A percentile compares a stretch with the other conserved stretches of the same genome.
These are phyloP conservation scores for Nothobranchius kuhntae DNA, from an alignment of 2,113 vertebrate species.

Conservation along the genomic window DNA sequence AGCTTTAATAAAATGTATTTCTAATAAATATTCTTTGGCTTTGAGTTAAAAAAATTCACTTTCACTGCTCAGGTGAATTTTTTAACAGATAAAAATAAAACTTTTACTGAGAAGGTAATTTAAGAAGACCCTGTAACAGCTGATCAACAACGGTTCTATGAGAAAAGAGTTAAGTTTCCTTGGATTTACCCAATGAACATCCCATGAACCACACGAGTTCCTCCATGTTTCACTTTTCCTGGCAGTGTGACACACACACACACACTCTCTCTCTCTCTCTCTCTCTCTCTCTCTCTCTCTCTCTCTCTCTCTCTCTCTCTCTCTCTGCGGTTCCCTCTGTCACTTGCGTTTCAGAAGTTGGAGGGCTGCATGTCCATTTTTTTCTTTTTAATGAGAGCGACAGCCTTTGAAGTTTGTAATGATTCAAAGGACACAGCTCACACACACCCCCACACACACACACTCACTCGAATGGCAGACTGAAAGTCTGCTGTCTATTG, in stretches of 20 bases:
- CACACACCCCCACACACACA: background rate
- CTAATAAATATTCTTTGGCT: background rate
- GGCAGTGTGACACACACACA: conserved; percentile 44
- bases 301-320: conserved; percentile 13
- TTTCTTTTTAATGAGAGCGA: conserved; percentile 42
- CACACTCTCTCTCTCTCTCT: too few species aligned
- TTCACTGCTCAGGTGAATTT: too few species aligned
- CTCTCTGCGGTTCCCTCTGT: conserved; percentile 33
- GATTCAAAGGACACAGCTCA: conserved; percentile 61
- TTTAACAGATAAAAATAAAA: background rate
- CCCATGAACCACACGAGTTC: conserved; percentile 24
- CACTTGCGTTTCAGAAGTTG: conserved; percentile 22
- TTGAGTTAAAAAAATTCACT: background rate
- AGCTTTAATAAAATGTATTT: too few species aligned
- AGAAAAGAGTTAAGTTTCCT: conserved; percentile 13
- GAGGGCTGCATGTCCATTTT: conserved; percentile 50
- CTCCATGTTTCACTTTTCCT: conserved; percentile 44
- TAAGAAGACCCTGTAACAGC: background rate
- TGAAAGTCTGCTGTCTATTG: conserved; percentile 19
- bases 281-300: conserved; percentile 3
- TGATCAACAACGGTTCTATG: background rate
- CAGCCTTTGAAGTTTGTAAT: conserved; percentile 70
- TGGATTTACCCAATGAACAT: conserved; percentile 58
- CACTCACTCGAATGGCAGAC: conserved; percentile 20
- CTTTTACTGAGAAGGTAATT: background rate